Conservation (phyloP, 2,113 vertebrate species). For the Stigmatopora nigra region DNA sequence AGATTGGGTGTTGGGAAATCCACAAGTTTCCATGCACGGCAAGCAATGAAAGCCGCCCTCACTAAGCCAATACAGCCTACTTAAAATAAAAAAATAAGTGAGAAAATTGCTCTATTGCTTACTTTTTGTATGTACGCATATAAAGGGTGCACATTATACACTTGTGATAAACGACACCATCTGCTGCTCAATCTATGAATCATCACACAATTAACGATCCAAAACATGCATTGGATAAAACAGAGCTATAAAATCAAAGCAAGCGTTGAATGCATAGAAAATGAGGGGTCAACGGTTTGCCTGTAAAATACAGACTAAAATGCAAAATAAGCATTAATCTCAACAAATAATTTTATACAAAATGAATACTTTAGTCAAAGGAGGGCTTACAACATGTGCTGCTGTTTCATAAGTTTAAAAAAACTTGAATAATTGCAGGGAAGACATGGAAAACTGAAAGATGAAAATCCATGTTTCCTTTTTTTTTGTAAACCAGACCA, state of each 20-base stretch:
- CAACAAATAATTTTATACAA: background rate
- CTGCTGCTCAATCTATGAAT: slow-evolving; percentile 48
- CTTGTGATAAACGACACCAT: slow-evolving; percentile 57
- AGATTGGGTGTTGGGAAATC: slow-evolving; percentile 25
- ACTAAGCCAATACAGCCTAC: slow-evolving; percentile 8
- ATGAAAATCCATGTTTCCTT: slow-evolving; percentile 13
- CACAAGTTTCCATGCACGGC: slow-evolving; percentile 38
- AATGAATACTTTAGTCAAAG: background rate
- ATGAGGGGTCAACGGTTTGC: background rate
- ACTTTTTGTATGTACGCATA: slow-evolving; percentile 1
- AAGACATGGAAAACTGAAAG: slow-evolving; percentile 9
- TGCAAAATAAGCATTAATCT: background rate
- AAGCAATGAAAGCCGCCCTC: slow-evolving; percentile 32
- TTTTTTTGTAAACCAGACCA: slow-evolving; percentile 12
- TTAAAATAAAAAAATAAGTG: slow-evolving; percentile 10
- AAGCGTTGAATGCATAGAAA: background rate
- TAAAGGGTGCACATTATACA: background rate
- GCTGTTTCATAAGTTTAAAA: slow-evolving; percentile 11
- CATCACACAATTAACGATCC: background rate
- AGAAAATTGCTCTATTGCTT: background rate
- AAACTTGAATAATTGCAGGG: slow-evolving; percentile 11
- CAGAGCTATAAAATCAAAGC: background rate
- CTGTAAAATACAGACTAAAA: background rate
- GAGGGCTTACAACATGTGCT: background rate
- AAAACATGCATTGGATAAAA: slow-evolving; percentile 12